Evolutionary conservation across 2,797 vertebrate genomes (phyloP).

Genomic region (Staurois parvus): DNA sequence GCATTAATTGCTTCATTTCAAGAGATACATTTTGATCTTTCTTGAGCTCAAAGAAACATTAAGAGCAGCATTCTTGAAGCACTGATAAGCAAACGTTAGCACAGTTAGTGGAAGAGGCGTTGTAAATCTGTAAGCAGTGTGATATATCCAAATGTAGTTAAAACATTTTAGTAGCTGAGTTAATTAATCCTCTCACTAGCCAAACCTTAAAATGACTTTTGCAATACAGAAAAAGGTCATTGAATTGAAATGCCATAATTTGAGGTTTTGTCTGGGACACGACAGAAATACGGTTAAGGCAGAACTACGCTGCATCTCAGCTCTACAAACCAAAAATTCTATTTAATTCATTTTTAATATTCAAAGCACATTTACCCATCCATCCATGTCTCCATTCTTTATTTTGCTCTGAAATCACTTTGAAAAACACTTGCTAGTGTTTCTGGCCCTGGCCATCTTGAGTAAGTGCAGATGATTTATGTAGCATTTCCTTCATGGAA

Average conservation of each 20-base stretch:
- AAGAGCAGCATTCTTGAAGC: conserved; percentile 36
- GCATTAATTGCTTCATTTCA: conserved; percentile 49
- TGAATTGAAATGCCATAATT: conserved; percentile 7
- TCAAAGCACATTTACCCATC: too few relatives aligned
- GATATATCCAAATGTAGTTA: conserved; percentile 43
- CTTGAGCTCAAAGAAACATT: conserved; percentile 37
- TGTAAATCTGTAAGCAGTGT: conserved; percentile 47
- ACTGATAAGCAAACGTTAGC: conserved; percentile 48
- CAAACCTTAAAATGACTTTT: conserved; percentile 54
- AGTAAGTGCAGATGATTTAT: too few relatives aligned
- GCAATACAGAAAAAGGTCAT: conserved; percentile 20
- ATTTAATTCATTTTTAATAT: too few relatives aligned
- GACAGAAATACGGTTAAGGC: neutral
- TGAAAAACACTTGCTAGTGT: too few relatives aligned
- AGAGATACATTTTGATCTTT: conserved; percentile 53
- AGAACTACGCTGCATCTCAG: too few relatives aligned
- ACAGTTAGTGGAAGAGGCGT: conserved; percentile 24
- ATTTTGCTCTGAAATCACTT: too few relatives aligned
- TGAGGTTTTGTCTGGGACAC: neutral
- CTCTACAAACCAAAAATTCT: too few relatives aligned
- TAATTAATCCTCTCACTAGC: conserved; percentile 50
- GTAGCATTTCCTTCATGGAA: too few relatives aligned
- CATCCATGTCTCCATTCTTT: too few relatives aligned
- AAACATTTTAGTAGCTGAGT: conserved; percentile 41
- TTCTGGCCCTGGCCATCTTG: too few relatives aligned